These are phyloP conservation scores for Crematogaster levior DNA, from an alignment of 2,888 invertebrate species.

Conservation along the genomic window DNA sequence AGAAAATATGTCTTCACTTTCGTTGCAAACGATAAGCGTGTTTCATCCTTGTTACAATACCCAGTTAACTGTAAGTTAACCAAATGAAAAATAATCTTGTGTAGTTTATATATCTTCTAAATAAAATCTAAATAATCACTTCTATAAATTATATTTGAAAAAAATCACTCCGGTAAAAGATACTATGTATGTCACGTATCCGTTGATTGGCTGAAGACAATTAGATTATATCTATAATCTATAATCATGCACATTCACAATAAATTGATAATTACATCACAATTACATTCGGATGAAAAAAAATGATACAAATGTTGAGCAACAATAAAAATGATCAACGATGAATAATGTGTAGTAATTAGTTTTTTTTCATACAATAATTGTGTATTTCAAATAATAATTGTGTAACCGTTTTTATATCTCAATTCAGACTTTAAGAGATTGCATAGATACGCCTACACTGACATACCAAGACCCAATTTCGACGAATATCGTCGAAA, in stretches of 20 bases:
- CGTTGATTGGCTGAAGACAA: no score
- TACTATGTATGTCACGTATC: no score
- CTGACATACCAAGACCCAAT: conserved; percentile 88
- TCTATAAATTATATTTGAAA: not conserved
- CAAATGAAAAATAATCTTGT: not conserved
- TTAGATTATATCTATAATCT: not conserved
- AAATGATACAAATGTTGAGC: not conserved
- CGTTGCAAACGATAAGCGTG: not conserved
- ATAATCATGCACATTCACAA: not conserved
- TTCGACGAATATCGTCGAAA: conserved; percentile 87
- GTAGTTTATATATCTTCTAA: no score
- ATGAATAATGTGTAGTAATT: not conserved
- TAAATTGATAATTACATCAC: not conserved
- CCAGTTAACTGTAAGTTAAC: conserved; percentile 32
- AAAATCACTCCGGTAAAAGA: not conserved
- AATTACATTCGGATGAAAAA: not conserved
- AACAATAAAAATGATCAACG: not conserved
- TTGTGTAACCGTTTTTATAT: not conserved
- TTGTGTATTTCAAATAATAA: no score
- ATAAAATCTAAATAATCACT: not conserved
- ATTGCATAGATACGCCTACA: conserved; percentile 86
- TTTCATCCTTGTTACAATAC: not conserved
- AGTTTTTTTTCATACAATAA: not conserved
- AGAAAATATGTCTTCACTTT: not conserved
- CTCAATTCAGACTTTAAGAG: not conserved